Percentiles rank a stretch among this genome's conserved stretches.
These are phyloP conservation scores for Macrochelys suwanniensis DNA, from an alignment of 2,797 vertebrate genomes.

Conservation along the genomic window DNA sequence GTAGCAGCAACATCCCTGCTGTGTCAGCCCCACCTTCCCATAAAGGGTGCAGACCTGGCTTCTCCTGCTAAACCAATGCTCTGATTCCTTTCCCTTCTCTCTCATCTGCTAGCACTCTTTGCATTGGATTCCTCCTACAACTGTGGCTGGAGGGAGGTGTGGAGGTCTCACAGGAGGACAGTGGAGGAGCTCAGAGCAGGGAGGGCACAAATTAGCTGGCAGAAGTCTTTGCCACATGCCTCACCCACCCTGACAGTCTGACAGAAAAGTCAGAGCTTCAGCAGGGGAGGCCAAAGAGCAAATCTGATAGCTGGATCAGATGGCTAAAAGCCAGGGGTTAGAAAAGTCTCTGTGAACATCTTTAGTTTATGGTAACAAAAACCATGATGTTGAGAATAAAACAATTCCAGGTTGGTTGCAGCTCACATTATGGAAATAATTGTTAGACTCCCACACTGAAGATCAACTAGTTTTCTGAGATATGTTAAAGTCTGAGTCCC, in stretches of 20 bases:
- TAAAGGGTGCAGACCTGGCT: not conserved
- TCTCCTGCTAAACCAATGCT: not conserved
- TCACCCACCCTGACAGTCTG: not conserved
- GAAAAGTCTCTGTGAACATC: not conserved
- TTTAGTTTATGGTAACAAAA: not conserved
- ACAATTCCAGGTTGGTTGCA: no score
- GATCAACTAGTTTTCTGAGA: not conserved
- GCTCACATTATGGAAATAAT: no score
- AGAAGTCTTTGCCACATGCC: not conserved
- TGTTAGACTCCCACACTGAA: no score
- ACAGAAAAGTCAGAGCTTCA: not conserved
- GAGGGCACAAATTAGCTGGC: not conserved
- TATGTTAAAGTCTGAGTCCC: not conserved
- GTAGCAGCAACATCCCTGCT: not conserved
- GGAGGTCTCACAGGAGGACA: not conserved
- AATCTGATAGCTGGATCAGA: not conserved
- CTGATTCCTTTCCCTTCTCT: not conserved
- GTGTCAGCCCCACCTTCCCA: not conserved
- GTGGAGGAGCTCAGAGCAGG: not conserved
- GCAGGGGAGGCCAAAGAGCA: not conserved
- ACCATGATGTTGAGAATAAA: not conserved
- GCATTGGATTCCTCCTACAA: not conserved
- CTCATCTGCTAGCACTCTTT: not conserved
- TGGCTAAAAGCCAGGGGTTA: not conserved
- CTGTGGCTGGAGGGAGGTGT: not conserved